These are phyloP conservation scores for Hycleus phaleratus DNA, from an alignment of 1,140 invertebrate genomes.

Conservation along the genomic window DNA sequence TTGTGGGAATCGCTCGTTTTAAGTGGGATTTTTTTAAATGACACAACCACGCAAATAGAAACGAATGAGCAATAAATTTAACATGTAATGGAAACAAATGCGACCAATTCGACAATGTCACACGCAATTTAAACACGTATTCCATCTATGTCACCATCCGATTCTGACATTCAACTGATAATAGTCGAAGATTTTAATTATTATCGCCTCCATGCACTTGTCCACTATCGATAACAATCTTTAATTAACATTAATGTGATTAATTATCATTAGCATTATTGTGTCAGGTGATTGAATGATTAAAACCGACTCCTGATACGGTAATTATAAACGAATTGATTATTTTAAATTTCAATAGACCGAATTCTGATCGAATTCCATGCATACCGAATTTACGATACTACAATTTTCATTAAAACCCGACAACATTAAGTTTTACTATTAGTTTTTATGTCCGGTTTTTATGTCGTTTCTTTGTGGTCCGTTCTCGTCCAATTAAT, in stretches of 20 bases:
- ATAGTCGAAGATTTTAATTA: not conserved
- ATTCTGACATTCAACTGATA: not conserved
- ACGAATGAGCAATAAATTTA: conserved; percentile 18
- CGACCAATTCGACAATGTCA: conserved; percentile 20
- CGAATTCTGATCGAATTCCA: too few species aligned
- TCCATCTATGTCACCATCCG: conserved; percentile 6
- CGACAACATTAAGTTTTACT: not conserved
- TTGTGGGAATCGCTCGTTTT: too few species aligned
- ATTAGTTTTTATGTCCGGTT: not conserved
- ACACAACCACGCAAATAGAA: conserved; percentile 5
- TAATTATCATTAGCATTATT: conserved; percentile 13
- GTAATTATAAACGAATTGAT: conserved; percentile 1
- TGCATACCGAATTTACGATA: too few species aligned
- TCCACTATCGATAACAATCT: conserved; percentile 4
- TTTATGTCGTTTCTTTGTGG: conserved; percentile 1
- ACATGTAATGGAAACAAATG: conserved; percentile 24
- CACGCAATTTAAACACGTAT: conserved; percentile 12
- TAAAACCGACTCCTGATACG: not conserved
- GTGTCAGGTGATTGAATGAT: conserved; percentile 10
- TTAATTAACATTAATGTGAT: conserved; percentile 10
- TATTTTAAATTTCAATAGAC: not conserved
- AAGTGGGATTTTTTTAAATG: too few species aligned
- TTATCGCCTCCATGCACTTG: conserved; percentile 1
- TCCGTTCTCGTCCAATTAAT: not conserved
- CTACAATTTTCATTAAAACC: not conserved